Base-by-base conservation (phyloP, 1,140 invertebrate species). In the Lasioglossum baleicum region DNA sequence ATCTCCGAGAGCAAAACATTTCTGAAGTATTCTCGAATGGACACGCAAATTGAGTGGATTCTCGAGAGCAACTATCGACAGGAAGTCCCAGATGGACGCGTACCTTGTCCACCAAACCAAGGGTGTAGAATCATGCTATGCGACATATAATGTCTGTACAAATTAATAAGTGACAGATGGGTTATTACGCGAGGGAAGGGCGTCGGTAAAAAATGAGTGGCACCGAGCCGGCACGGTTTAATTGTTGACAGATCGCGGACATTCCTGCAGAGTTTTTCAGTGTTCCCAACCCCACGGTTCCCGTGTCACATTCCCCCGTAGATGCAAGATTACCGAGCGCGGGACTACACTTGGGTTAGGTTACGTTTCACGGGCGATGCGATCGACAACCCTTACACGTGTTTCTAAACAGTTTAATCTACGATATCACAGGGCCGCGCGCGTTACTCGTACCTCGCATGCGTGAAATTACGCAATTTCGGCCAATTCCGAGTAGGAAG, bases 391-490 rank as follows among this genome's bases (percentile, higher is more conserved):
- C 61, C 70, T 79, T 79, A 79, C 76, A 79, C 70, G 76, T 79
- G 76, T 79, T 79, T 72, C 76, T 79, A 79, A 79, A 79, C 70
- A 73, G 69, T 79, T 79, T 73, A 79, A 73, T 73, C 70, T 22
- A 48, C 69, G 76, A 70, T 79, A 79, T 73, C 69, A 70, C 20
- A 1, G 61, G 65, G 20, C 2, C 42, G 42, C 42, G 42, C 42
- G 42, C 65, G 42, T 48, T 51, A 48, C 17, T 42, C 48, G 76
- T 64, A 63, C 61, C 76, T 65, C 61, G 69, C 69, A 73, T 79
- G 76, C 76, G 76, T 79, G 76, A 79, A 79, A 79, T 79, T 79
- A 79, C 76, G 61, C 61, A 79, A 79, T 79, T 79, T 79, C 70
- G 76, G 8, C 31, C 40, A 42, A 70, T 71, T 71, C 67, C 67